Percentiles rank a stretch among this genome's conserved stretches.
Evolutionary conservation across 2,888 invertebrate genomes (phyloP).

Genomic region (Fragum sueziense): DNA sequence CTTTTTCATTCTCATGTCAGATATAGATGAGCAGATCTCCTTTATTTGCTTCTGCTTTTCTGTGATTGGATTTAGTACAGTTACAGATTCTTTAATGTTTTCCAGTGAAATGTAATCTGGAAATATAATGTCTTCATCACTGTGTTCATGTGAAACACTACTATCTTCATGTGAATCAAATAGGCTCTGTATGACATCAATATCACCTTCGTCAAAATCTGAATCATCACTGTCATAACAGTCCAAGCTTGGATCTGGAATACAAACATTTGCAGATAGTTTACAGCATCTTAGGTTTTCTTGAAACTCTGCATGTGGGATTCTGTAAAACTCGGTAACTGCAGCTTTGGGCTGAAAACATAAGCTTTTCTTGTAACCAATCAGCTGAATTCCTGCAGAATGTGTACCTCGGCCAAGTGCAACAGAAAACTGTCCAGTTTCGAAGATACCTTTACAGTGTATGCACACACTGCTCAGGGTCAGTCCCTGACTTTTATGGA

Average conservation of each 20-base stretch:
- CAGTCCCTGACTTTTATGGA: slow-evolving; percentile 41
- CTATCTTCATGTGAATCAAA: no score
- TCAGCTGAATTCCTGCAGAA: slow-evolving; percentile 3
- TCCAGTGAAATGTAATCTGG: slow-evolving; percentile 11
- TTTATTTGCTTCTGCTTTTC: no score
- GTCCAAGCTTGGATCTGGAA: no score
- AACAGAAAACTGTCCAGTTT: slow-evolving; percentile 38
- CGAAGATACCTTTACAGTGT: slow-evolving; percentile 33
- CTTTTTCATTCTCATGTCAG: background rate
- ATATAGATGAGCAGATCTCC: slow-evolving; percentile 17
- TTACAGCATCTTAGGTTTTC: no score
- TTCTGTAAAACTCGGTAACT: slow-evolving; percentile 24
- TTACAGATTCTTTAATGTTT: background rate
- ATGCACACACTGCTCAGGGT: slow-evolving; percentile 31
- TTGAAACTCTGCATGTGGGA: background rate
- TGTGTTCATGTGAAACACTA: no score
- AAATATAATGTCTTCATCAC: no score
- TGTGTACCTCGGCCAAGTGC: slow-evolving; percentile 25
- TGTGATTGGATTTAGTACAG: no score
- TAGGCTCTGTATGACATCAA: no score
- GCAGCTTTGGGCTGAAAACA: slow-evolving; percentile 20
- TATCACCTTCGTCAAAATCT: no score
- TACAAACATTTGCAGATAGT: no score
- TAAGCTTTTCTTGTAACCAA: slow-evolving; percentile 30
- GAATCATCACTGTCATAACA: no score